A percentile compares a stretch with the other conserved stretches of the same genome.
These are phyloP conservation scores for Spinus olivaceus DNA, from an alignment of 2,797 vertebrate genomes.

Conservation along the genomic window DNA sequence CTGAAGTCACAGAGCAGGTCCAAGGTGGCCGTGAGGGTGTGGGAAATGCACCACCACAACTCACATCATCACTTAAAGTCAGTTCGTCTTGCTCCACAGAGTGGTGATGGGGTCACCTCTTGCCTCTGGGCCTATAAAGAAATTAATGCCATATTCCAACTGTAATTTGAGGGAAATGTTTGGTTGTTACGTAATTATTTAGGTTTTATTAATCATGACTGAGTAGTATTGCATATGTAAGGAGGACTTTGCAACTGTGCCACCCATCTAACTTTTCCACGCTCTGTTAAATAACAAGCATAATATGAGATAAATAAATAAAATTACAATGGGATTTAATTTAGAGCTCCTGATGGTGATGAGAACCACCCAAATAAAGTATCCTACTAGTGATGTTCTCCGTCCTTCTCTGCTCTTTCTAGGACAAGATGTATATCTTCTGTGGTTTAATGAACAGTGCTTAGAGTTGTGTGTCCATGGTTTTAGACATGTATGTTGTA, in stretches of 20 bases:
- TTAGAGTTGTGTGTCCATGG: not conserved
- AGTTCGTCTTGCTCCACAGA: not conserved
- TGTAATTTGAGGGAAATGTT: not conserved
- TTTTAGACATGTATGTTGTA: not conserved
- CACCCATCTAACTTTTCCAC: not conserved
- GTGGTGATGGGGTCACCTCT: not conserved
- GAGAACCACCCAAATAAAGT: not conserved
- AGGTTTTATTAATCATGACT: not conserved
- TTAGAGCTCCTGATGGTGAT: not conserved
- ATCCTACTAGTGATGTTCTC: not conserved
- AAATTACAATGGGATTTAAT: not conserved
- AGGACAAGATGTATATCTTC: not conserved
- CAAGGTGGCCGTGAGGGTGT: accelerated
- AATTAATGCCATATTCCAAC: not conserved
- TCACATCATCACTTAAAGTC: not conserved
- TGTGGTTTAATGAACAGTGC: not conserved
- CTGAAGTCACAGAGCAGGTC: not conserved
- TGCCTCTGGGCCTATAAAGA: not conserved
- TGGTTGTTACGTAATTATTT: not conserved
- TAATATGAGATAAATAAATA: not conserved
- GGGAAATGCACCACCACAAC: not conserved
- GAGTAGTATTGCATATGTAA: not conserved
- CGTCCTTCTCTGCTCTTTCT: not conserved
- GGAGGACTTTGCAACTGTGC: not conserved
- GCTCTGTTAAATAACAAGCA: not conserved